These are phyloP conservation scores for Catocala sponsa DNA, from an alignment of 2,888 invertebrate species.

Conservation along the genomic window DNA sequence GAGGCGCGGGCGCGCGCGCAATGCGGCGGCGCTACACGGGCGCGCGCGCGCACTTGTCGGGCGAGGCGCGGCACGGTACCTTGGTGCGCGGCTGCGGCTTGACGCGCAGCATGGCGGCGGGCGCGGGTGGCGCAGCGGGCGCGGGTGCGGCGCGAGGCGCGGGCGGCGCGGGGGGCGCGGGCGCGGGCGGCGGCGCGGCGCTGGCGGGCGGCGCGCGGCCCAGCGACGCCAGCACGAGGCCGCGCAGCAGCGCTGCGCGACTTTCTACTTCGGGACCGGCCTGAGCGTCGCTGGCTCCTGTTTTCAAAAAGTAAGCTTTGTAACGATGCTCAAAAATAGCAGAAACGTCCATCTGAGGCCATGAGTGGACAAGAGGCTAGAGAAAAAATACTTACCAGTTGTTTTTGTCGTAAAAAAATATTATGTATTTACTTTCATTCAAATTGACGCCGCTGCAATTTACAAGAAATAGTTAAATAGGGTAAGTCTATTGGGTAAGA, in stretches of 20 bases:
- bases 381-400: too few species aligned
- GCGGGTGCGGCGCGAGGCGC: conserved; percentile 50
- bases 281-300: conserved; percentile 64
- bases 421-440: too few species aligned
- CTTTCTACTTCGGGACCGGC: conserved; percentile 70
- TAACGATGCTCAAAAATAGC: background rate
- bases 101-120: conserved; percentile 67
- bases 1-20: too few species aligned
- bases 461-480: too few species aligned
- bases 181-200: conserved; percentile 44
- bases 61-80: conserved; percentile 52
- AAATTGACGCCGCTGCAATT: too few species aligned
- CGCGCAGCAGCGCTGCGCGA: conserved; percentile 80
- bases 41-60: conserved; percentile 16
- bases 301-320: background rate
- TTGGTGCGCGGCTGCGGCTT: conserved; percentile 81
- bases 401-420: too few species aligned
- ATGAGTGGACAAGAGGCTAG: too few species aligned
- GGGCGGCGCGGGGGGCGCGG: conserved; percentile 57
- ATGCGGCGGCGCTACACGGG: conserved; percentile 16
- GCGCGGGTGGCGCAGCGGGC: conserved; percentile 48
- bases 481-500: too few species aligned
- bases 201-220: conserved; percentile 68
- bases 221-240: conserved; percentile 81
- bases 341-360: too few species aligned